These are phyloP conservation scores for Parthenolecanium corni DNA, from an alignment of 2,888 invertebrate genomes.

Conservation along the genomic window DNA sequence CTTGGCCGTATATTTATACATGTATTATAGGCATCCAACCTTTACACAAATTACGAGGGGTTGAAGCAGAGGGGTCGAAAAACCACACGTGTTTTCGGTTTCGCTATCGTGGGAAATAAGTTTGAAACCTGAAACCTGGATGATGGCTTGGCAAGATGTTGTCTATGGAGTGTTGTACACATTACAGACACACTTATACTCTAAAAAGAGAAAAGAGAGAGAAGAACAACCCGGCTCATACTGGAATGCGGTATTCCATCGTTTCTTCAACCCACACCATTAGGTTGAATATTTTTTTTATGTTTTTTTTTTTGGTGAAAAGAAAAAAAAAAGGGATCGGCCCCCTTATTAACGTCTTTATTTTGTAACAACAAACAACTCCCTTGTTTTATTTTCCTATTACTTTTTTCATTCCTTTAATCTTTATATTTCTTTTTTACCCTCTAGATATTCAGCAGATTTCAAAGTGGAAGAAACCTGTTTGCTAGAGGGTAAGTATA, in stretches of 20 bases:
- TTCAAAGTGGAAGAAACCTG: too few species aligned
- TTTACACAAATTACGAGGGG: neutral
- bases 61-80: neutral
- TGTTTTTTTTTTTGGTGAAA: neutral
- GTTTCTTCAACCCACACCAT: neutral
- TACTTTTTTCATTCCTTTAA: too few species aligned
- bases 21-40: too few species aligned
- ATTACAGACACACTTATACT: neutral
- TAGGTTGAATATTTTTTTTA: neutral
- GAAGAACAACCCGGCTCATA: neutral
- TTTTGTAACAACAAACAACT: conserved; percentile 5
- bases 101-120: conserved; percentile 15
- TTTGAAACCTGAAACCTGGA: conserved; percentile 18
- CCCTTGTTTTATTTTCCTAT: neutral
- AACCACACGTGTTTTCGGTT: conserved; percentile 12
- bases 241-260: neutral
- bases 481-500: too few species aligned
- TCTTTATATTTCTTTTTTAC: too few species aligned
- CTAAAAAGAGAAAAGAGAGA: neutral
- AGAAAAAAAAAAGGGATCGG: neutral
- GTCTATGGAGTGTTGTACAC: neutral
- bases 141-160: conserved; percentile 9
- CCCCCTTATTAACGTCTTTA: conserved; percentile 9
- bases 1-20: too few species aligned
- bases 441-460: too few species aligned